Evolutionary conservation across 2,113 vertebrate species (phyloP), one percentile per base, ranked within the genome.

Genomic region (Furnarius figulus): DNA sequence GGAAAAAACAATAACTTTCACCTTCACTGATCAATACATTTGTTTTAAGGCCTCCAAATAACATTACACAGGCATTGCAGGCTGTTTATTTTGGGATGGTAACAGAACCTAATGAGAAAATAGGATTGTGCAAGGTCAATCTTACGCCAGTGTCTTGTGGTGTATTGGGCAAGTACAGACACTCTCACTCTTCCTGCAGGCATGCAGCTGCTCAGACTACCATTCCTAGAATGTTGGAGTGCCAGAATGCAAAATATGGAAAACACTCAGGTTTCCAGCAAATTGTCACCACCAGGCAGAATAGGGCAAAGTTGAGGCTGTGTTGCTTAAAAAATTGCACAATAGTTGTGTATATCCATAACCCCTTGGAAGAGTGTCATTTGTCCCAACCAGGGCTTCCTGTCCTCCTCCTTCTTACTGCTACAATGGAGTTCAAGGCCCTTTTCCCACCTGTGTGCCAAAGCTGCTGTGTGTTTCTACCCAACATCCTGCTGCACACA

Each of bases 41-140:
- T 76, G 18, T 49, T 92, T 84, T 81, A 74, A 90, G 47, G 47
- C 56, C 55, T 84, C 39, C 50, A 52, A 86, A 47, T 13, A 89
- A 47, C 68, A 74, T 28, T 59, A 14, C 12, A 2, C 5, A 37
- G 74, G 37, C 47, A 10, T 33, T 27, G 67, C 40, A 40, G 53
- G 59, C 46, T 86, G 79, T 53, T 95, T 86, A 74, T 77, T 93
- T 92, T 83, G 33, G 63, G 27, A 15, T 63, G 61, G 59, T 55
- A 42, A 35, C 24, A 67, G 68, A 71, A 86, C 17, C 24, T 31
- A 28, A 66, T 56, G 46, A 58, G 37, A 62, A 86, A 70, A 63
- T 19, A 33, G 63, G 63, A 53, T 94, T 96, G 46, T 84, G 88
- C 65, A 93, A 94, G 40, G 52, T 85, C 24, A 44, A 22, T 92